Conservation (phyloP, 2,888 invertebrate species). For the Zaprionus lineosus region DNA sequence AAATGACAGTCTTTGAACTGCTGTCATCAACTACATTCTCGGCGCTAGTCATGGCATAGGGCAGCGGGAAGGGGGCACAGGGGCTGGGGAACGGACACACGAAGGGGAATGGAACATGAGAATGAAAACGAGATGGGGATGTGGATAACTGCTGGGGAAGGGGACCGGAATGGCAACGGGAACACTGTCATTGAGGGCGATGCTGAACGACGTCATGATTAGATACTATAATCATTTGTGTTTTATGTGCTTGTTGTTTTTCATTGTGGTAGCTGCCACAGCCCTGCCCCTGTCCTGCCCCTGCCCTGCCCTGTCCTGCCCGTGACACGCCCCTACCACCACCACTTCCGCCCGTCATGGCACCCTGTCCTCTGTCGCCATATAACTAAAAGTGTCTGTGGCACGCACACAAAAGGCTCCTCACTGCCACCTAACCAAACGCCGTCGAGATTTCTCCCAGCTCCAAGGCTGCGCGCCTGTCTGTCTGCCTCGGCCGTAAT, state of each 20-base stretch:
- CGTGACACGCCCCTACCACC: too few species aligned
- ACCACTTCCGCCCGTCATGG: too few species aligned
- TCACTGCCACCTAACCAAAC: neutral
- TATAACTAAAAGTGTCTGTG: slow-evolving; percentile 45
- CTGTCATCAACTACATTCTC: slow-evolving; percentile 75
- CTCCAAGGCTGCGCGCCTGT: slow-evolving; percentile 28
- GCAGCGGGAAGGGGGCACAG: slow-evolving; percentile 8
- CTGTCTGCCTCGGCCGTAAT: slow-evolving; percentile 47
- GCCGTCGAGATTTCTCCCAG: neutral
- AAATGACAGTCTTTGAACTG: slow-evolving; percentile 75
- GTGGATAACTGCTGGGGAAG: slow-evolving; percentile 1
- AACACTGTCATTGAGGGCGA: neutral
- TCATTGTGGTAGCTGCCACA: slow-evolving; percentile 55
- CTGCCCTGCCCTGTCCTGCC: too few species aligned
- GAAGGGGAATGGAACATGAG: too few species aligned
- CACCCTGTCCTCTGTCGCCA: slow-evolving; percentile 48
- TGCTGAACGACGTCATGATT: slow-evolving; percentile 71
- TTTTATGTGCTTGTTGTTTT: slow-evolving; percentile 75
- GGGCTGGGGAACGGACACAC: slow-evolving; percentile 12
- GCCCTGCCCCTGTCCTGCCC: too few species aligned
- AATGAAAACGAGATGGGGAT: too few species aligned
- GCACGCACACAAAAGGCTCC: slow-evolving; percentile 46
- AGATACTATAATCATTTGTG: slow-evolving; percentile 79
- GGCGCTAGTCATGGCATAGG: slow-evolving; percentile 37
- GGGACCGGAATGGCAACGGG: neutral